Conservation (phyloP, 2,113 vertebrate genomes). For the Nannobrachium achirus region DNA sequence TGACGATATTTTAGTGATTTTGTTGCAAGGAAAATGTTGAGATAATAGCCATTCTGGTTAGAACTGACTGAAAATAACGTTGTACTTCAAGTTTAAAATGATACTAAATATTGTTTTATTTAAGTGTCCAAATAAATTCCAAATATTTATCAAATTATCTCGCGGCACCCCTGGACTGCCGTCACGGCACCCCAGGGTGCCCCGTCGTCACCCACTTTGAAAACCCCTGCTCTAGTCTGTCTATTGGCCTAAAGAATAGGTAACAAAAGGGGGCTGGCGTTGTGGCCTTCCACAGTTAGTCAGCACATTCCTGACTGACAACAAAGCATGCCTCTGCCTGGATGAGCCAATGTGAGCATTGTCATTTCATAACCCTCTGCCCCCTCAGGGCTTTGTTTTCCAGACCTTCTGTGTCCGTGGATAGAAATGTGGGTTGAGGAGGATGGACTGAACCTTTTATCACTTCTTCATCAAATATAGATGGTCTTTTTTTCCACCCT, state of each 20-base stretch:
- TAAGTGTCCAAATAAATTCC: too few species aligned
- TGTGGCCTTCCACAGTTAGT: slow-evolving; percentile 67
- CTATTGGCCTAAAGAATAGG: slow-evolving; percentile 47
- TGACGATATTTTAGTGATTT: too few species aligned
- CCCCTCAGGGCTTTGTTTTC: slow-evolving; percentile 55
- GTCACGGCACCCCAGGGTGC: too few species aligned
- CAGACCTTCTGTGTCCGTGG: slow-evolving; percentile 49
- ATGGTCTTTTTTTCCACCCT: not conserved
- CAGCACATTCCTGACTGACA: slow-evolving; percentile 81
- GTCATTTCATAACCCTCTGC: slow-evolving; percentile 70
- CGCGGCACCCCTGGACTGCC: too few species aligned
- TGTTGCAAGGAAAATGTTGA: too few species aligned
- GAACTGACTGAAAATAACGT: too few species aligned
- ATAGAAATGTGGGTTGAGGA: slow-evolving; percentile 56
- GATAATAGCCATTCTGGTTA: too few species aligned
- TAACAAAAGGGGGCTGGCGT: slow-evolving; percentile 67
- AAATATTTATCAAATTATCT: too few species aligned
- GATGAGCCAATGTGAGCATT: slow-evolving; percentile 64
- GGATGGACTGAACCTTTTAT: slow-evolving; percentile 56
- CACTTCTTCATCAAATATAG: slow-evolving; percentile 48
- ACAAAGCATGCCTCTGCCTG: slow-evolving; percentile 73
- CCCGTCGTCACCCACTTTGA: too few species aligned
- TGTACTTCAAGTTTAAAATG: too few species aligned
- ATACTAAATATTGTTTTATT: too few species aligned
- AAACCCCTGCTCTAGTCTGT: slow-evolving; percentile 20